These are phyloP conservation scores for Rhadina sibilatrix DNA, from an alignment of 2,113 vertebrate species.

Conservation along the genomic window DNA sequence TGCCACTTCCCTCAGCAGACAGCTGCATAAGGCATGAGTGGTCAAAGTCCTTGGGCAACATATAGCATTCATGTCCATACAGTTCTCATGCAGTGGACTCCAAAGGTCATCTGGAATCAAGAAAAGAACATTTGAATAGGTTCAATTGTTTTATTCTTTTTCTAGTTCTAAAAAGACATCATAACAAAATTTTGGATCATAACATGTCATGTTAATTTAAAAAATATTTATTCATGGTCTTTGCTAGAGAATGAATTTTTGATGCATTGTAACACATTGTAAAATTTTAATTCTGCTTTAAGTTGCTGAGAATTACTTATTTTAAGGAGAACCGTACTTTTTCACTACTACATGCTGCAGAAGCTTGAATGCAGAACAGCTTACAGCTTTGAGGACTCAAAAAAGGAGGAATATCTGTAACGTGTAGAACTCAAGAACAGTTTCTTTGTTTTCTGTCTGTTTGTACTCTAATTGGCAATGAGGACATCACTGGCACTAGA, in stretches of 20 bases:
- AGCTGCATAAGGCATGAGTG: accelerated
- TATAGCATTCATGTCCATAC: neutral
- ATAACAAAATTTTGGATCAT: neutral
- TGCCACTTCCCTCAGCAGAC: neutral
- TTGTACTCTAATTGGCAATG: neutral
- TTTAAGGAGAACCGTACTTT: neutral
- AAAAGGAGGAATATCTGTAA: neutral
- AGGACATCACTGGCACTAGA: neutral
- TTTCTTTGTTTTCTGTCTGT: neutral
- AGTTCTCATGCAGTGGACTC: neutral
- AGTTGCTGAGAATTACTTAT: neutral
- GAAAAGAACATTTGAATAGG: neutral
- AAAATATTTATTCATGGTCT: neutral
- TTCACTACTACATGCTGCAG: neutral
- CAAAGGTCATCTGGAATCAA: neutral
- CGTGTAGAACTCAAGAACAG: neutral
- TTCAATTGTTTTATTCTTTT: neutral
- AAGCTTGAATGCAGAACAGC: neutral
- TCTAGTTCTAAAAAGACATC: neutral
- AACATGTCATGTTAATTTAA: neutral
- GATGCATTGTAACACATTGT: neutral
- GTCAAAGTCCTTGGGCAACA: neutral
- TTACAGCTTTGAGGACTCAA: neutral
- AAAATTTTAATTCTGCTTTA: neutral
- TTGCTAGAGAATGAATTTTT: neutral